Evolutionary conservation across 1,140 invertebrate genomes (phyloP).

Genomic region (Probaryconus sp.): DNA sequence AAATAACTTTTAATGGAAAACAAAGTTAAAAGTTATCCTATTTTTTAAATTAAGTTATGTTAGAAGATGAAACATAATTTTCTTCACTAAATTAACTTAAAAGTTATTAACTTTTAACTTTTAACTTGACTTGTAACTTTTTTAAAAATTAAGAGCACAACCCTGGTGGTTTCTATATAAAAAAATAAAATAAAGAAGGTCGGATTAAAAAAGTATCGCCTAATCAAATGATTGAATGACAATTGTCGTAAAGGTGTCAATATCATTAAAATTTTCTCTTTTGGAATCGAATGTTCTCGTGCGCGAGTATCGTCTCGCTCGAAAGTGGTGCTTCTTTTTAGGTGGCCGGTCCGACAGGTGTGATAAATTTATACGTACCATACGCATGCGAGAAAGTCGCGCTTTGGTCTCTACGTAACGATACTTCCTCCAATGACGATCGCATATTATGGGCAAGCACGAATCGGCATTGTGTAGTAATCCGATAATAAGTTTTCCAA

Average conservation of each 20-base stretch:
- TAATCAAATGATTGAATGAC: too few relatives aligned
- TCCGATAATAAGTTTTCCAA: conserved; percentile 7
- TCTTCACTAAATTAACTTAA: too few relatives aligned
- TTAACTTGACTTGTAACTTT: too few relatives aligned
- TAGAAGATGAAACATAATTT: too few relatives aligned
- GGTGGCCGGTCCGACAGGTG: conserved; percentile 56
- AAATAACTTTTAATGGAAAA: too few relatives aligned
- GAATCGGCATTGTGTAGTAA: not conserved
- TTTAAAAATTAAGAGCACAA: too few relatives aligned
- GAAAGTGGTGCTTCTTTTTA: conserved; percentile 57
- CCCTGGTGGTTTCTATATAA: too few relatives aligned
- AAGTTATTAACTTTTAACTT: too few relatives aligned
- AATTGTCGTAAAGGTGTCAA: conserved; percentile 54
- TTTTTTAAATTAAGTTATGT: too few relatives aligned
- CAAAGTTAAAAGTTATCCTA: too few relatives aligned
- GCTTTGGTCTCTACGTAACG: conserved; percentile 8
- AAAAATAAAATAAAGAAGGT: too few relatives aligned
- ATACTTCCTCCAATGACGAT: not conserved
- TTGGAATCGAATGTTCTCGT: conserved; percentile 53
- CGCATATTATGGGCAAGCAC: not conserved
- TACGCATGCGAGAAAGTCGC: conserved; percentile 48
- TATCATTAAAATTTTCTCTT: conserved; percentile 57
- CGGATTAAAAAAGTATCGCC: too few relatives aligned
- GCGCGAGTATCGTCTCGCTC: conserved; percentile 55
- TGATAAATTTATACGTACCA: conserved; percentile 54